Evolutionary conservation across 2,797 vertebrate species (phyloP).

Genomic region (Uromys caudimaculatus): DNA sequence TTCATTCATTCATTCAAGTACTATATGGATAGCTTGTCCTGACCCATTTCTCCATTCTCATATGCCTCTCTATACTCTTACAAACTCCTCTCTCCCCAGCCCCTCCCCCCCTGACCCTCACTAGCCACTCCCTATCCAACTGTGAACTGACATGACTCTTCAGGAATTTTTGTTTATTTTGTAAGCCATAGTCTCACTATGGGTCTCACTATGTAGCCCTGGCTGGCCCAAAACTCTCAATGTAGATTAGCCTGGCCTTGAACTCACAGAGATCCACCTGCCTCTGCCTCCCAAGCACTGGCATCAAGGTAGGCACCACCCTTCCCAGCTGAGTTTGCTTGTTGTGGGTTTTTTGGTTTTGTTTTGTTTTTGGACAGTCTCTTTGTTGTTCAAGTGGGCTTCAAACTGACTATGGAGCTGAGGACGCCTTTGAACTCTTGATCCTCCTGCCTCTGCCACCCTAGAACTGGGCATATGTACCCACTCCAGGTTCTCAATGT

Average conservation of each 20-base stretch:
- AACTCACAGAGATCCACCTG: neutral
- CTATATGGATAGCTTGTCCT: neutral
- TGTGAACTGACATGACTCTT: neutral
- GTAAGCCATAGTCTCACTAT: neutral
- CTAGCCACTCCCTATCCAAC: neutral
- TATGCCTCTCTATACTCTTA: neutral
- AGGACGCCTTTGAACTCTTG: neutral
- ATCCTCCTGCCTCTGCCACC: neutral
- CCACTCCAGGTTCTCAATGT: neutral
- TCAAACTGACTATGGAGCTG: neutral
- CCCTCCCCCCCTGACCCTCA: neutral
- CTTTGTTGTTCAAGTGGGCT: neutral
- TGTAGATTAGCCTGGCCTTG: neutral
- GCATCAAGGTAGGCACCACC: too few relatives aligned
- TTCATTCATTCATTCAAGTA: neutral
- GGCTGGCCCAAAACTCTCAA: neutral
- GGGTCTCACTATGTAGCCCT: neutral
- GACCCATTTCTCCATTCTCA: neutral
- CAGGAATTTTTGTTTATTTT: neutral
- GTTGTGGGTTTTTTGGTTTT: neutral
- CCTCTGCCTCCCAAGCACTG: neutral
- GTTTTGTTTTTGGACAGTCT: neutral
- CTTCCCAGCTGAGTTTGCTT: neutral
- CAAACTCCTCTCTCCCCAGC: neutral
- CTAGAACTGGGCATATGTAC: neutral